Conservation (phyloP, 2,113 vertebrate species). For the Geococcyx californianus region DNA sequence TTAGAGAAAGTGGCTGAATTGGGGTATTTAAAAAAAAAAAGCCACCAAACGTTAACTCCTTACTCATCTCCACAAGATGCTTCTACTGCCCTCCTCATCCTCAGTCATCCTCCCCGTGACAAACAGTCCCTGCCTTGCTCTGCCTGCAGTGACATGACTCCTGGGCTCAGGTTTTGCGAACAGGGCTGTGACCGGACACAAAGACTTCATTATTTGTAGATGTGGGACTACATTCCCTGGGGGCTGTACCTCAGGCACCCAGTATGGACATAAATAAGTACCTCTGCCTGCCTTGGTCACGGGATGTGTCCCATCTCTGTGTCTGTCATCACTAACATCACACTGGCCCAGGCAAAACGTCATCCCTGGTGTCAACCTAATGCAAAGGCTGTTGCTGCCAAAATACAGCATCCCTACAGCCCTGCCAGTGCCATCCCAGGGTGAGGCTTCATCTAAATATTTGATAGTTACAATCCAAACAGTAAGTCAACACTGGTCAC, state of each 20-base stretch:
- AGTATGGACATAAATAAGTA: not conserved
- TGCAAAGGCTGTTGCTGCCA: not conserved
- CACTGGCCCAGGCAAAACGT: not conserved
- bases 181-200: not conserved
- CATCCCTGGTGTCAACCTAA: not conserved
- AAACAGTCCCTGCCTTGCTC: not conserved
- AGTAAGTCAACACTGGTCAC: fast-evolving
- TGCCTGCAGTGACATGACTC: not conserved
- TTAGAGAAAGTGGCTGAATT: conserved; percentile 58
- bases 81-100: not conserved
- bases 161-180: not conserved
- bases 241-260: not conserved
- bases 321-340: not conserved
- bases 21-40: not conserved
- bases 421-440: not conserved
- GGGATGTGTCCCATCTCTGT: not conserved
- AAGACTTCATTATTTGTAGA: not conserved
- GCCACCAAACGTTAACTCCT: not conserved
- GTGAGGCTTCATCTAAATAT: not conserved
- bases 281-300: fast-evolving
- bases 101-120: not conserved
- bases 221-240: not conserved
- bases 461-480: not conserved
- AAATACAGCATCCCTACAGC: not conserved
- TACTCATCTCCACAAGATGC: not conserved